Evolutionary conservation across 2,888 invertebrate species (phyloP).

Genomic region (Cryptocephalus moraei): DNA sequence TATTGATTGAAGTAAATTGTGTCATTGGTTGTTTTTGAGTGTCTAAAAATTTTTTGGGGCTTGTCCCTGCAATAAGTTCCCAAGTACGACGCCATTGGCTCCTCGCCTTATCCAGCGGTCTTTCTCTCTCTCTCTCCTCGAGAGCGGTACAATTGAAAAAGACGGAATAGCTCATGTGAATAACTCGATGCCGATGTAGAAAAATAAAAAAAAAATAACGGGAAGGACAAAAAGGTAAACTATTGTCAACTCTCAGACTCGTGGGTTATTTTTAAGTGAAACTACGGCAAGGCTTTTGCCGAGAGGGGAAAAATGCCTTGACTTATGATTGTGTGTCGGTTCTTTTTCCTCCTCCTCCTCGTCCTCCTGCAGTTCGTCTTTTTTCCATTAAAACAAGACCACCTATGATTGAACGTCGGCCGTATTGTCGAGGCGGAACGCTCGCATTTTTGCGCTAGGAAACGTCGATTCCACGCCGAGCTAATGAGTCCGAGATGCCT

Average conservation of each 20-base stretch:
- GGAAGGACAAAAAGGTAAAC: conserved; percentile 21
- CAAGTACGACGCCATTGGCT: no score
- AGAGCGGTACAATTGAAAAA: conserved; percentile 5
- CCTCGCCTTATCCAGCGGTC: no score
- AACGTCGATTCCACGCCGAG: no score
- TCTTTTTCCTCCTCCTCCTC: neutral
- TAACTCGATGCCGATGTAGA: conserved; percentile 13
- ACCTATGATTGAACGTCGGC: conserved; percentile 23
- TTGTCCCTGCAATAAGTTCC: no score
- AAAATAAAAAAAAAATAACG: conserved; percentile 13
- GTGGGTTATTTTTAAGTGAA: conserved; percentile 24
- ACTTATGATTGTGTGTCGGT: conserved; percentile 22
- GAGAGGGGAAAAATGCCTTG: conserved; percentile 22
- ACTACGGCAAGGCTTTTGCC: conserved; percentile 18
- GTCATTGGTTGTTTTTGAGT: no score
- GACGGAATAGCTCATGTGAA: conserved; percentile 11
- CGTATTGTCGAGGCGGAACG: no score
- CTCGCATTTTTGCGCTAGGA: no score
- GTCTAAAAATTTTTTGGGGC: no score
- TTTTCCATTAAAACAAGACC: conserved; percentile 23
- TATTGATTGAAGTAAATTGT: no score
- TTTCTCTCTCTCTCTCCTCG: neutral
- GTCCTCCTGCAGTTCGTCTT: neutral
- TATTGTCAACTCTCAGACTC: conserved; percentile 24
- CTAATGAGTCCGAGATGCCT: no score